These are phyloP conservation scores for Lynx canadensis DNA, from an alignment of 2,113 vertebrate genomes.

Conservation along the genomic window DNA sequence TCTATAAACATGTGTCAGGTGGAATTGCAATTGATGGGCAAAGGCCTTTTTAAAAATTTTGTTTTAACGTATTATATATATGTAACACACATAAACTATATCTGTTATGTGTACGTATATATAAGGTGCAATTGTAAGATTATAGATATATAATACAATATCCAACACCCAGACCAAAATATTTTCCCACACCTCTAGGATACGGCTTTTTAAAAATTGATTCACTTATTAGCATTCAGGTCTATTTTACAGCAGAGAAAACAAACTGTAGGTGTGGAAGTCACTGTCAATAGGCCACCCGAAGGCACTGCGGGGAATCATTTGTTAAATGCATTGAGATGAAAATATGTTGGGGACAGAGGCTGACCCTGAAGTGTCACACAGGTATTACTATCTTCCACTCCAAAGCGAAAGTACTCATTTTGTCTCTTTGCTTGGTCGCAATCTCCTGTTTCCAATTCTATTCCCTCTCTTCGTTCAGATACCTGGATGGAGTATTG, in stretches of 20 bases:
- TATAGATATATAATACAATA: neutral
- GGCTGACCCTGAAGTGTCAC: neutral
- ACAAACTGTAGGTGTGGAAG: neutral
- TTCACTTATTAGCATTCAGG: neutral
- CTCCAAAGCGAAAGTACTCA: neutral
- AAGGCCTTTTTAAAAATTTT: neutral
- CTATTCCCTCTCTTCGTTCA: neutral
- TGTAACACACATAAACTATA: too few species aligned
- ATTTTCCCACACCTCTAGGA: neutral
- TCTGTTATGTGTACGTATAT: neutral
- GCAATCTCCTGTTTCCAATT: conserved; percentile 12
- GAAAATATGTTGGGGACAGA: neutral
- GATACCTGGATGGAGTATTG: neutral
- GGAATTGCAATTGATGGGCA: neutral
- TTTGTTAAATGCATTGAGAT: neutral
- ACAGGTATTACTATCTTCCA: neutral
- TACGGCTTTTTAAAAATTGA: neutral
- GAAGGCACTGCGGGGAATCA: neutral
- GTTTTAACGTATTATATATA: neutral
- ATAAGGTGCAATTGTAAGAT: neutral
- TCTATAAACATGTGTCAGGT: neutral
- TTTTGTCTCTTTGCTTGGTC: neutral
- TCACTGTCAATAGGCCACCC: neutral
- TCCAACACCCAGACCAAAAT: neutral
- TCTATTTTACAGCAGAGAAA: conserved; percentile 24